Conservation (phyloP, 2,113 vertebrate species). For the Calyptommatus sinebrachiatus region DNA sequence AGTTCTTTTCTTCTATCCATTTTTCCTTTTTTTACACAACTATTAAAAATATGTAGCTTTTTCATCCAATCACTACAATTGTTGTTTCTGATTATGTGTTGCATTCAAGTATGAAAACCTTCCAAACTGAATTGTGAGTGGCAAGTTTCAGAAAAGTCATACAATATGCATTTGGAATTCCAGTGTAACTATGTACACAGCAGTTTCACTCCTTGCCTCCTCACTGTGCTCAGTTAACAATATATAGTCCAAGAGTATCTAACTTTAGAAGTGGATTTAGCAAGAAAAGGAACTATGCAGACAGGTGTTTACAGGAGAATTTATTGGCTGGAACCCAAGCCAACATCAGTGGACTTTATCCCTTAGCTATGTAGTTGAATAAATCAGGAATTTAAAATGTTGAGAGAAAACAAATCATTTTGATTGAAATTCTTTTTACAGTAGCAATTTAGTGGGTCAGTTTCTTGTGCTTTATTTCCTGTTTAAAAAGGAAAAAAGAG, state of each 20-base stretch:
- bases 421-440: not conserved
- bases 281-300: not conserved
- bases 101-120: too few species aligned
- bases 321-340: not conserved
- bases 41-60: too few species aligned
- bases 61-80: too few species aligned
- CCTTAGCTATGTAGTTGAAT: slow-evolving; percentile 8
- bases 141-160: not conserved
- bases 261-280: not conserved
- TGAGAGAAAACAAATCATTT: not conserved
- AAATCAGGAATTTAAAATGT: not conserved
- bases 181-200: not conserved
- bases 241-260: not conserved
- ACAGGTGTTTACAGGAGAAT: not conserved
- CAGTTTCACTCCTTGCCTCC: not conserved
- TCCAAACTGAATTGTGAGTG: not conserved
- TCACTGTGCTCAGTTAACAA: not conserved
- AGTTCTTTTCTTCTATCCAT: too few species aligned
- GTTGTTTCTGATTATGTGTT: too few species aligned
- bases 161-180: not conserved
- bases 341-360: slow-evolving; percentile 4
- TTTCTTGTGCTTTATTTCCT: too few species aligned
- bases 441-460: not conserved
- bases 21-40: too few species aligned
- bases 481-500: too few species aligned